A percentile compares a stretch with the other conserved stretches of the same genome.
Evolutionary conservation across 2,888 invertebrate species (phyloP).

Genomic region (Scaptomyza parva): DNA sequence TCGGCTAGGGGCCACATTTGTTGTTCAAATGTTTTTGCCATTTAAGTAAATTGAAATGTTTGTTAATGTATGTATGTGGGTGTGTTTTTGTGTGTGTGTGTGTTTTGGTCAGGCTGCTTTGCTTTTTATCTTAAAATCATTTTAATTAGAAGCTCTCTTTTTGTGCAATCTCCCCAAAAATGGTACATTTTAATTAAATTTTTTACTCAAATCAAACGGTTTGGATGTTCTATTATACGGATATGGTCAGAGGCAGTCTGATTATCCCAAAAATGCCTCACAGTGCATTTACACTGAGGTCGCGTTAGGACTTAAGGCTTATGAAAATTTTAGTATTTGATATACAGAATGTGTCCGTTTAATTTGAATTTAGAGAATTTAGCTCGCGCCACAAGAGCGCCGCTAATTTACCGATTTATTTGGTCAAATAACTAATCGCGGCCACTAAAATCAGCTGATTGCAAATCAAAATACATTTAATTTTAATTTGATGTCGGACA

Average conservation of each 20-base stretch:
- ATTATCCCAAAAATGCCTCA: background rate
- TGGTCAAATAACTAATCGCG: no score
- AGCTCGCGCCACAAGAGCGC: no score
- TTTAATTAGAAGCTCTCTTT: conserved; percentile 62
- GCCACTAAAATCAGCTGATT: no score
- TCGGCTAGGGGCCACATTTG: conserved; percentile 39
- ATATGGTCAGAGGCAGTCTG: background rate
- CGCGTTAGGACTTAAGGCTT: no score
- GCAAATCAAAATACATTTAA: no score
- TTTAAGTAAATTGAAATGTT: conserved; percentile 64
- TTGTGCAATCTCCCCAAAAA: conserved; percentile 20
- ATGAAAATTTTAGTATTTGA: no score
- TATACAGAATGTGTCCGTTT: no score
- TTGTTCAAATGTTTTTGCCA: conserved; percentile 44
- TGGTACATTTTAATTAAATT: conserved; percentile 68
- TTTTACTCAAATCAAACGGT: conserved; percentile 25
- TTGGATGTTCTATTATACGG: background rate
- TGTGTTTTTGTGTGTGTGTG: conserved; percentile 7
- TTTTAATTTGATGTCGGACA: no score
- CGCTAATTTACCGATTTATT: no score
- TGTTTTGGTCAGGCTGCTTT: conserved; percentile 25
- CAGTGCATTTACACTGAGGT: no score
- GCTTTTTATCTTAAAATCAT: conserved; percentile 58
- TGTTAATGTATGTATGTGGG: conserved; percentile 10
- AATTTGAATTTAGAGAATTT: no score